Evolutionary conservation across 1,140 invertebrate genomes (phyloP), one percentile per base, ranked within the genome.

Genomic region (Drosophila hydei): DNA sequence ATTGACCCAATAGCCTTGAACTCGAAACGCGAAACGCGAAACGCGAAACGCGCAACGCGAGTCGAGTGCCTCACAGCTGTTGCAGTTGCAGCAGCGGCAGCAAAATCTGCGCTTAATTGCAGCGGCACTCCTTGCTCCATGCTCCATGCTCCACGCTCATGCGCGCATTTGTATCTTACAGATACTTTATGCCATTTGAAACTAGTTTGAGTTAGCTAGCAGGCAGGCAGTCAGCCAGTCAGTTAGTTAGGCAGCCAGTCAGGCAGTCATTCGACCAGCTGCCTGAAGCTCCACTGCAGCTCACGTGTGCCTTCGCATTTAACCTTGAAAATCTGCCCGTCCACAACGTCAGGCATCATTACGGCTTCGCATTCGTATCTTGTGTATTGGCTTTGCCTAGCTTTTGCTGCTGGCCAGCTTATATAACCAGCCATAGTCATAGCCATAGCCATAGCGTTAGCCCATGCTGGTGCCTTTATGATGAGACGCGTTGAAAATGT

Each of bases 1-100:
- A 62, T 87, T 88, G 83, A 88, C 83, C 83, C 83, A 88, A 71
- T 88, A 88, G 83, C 83, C 83, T 88, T 88, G 83, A 88, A 88
- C 83, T 89, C 83, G 78, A 83, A 88, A 42, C 38, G n/a, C 38
- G 5, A 36, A 60, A 21, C 18, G 40, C 21, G 30, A 40, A 12
- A 18, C n/a, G 18, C 21, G 21, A n/a, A 38, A 42, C 27, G 11
- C 36, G 45, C 45, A 56, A 58, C 47, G 55, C 55, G 75, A 60
- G 59, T 59, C 68, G 68, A 71, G 58, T 71, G 54, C 54, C 21
- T 12, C 23, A 56, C 54, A 67, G 64, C 75, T 81, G 74, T 68
- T 64, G 54, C 30, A 14, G 56, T 50, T 50, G 47, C 47, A 19
- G 58, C 18, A 43, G 42, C 11, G 12, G 42, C 42, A 40, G 38